A percentile compares a stretch with the other conserved stretches of the same genome.
Conservation (phyloP, 2,797 vertebrate species). For the Cyclura pinguis region DNA sequence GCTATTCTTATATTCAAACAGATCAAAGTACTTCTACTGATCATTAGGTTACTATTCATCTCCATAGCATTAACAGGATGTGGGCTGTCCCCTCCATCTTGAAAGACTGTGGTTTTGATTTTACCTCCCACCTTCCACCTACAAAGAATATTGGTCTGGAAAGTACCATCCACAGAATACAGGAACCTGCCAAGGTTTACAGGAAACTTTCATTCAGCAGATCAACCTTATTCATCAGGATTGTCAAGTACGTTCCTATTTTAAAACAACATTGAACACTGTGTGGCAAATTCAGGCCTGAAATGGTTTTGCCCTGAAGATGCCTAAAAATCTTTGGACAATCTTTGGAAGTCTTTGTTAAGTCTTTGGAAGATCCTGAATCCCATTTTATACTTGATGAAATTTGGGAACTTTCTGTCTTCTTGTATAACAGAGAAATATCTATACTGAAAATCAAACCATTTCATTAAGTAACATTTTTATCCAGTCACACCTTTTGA, state of each 20-base stretch:
- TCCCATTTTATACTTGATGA: background rate
- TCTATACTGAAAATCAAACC: background rate
- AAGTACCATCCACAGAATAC: background rate
- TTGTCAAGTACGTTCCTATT: constrained; percentile 36
- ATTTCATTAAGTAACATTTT: background rate
- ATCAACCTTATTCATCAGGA: constrained; percentile 25
- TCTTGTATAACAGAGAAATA: background rate
- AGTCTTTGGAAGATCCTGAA: background rate
- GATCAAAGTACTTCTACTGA: background rate
- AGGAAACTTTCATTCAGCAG: constrained; percentile 36
- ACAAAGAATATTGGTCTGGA: background rate
- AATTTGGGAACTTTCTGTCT: background rate
- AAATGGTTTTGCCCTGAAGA: background rate
- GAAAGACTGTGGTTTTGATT: background rate
- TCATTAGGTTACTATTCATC: background rate
- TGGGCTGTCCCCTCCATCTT: constrained; percentile 17
- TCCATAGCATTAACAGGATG: background rate
- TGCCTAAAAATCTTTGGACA: background rate
- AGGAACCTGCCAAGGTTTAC: background rate
- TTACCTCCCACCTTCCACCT: background rate
- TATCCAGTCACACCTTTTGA: background rate
- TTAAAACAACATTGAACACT: background rate
- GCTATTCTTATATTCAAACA: background rate
- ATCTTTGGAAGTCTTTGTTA: background rate
- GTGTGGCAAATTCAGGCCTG: background rate